Percentiles rank a stretch among this genome's conserved stretches.
Conservation (phyloP, 2,113 vertebrate genomes). For the Typhlomys cinereus region DNA sequence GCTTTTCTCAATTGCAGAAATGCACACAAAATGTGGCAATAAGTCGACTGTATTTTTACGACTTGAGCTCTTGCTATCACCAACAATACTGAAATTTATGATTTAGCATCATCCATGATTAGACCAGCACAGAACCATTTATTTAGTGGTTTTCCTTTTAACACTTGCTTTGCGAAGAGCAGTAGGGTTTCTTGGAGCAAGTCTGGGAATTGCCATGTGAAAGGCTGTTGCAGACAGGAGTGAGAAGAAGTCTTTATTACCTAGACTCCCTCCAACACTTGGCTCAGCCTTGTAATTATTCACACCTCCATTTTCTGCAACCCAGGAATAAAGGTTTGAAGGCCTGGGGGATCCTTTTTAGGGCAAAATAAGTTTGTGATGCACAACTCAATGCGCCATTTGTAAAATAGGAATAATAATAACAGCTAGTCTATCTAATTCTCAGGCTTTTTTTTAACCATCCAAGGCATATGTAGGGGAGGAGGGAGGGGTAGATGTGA, state of each 20-base stretch:
- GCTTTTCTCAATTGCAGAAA: constrained; percentile 72
- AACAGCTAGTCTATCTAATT: not conserved
- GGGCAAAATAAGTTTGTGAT: constrained; percentile 16
- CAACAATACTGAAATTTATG: constrained; percentile 9
- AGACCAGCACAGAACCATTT: constrained; percentile 1
- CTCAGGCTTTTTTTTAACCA: not conserved
- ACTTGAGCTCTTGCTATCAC: constrained; percentile 33
- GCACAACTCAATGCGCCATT: not conserved
- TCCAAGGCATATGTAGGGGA: not conserved
- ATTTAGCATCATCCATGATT: constrained; percentile 21
- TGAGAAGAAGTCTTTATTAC: not conserved
- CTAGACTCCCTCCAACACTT: not conserved
- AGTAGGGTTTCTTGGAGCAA: constrained; percentile 1
- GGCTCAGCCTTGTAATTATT: not conserved
- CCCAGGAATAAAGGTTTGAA: not conserved
- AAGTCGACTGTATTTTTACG: constrained; percentile 48
- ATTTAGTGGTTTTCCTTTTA: constrained; percentile 14
- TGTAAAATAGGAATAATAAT: not conserved
- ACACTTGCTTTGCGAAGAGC: constrained; percentile 51
- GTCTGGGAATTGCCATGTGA: not conserved
- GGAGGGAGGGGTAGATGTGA: not conserved
- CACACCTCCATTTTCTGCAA: not conserved
- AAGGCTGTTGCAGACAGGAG: not conserved
- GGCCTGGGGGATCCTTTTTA: constrained; percentile 2
- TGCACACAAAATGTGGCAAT: constrained; percentile 17